Conservation (phyloP, 1,140 invertebrate genomes). For the Medauroidea extradentata region DNA sequence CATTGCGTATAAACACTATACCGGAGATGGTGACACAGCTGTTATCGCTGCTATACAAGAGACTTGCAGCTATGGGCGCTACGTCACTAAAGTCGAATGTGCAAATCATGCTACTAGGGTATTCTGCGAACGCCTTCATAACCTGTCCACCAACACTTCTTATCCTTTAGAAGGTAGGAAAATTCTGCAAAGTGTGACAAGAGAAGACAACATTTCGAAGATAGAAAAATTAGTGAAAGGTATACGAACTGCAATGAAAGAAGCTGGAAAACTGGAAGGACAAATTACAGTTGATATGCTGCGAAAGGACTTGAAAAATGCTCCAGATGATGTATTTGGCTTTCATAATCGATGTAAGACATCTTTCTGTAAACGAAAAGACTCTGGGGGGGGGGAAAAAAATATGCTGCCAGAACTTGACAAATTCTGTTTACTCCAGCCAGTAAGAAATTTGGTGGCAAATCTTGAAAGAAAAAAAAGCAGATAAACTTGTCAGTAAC, state of each 20-base stretch:
- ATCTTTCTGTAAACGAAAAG: constrained; percentile 2
- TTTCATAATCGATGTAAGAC: neutral
- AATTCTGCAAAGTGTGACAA: neutral
- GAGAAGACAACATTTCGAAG: neutral
- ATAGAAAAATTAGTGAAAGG: too few species aligned
- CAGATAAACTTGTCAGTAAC: neutral
- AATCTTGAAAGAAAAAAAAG: neutral
- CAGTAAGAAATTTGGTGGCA: neutral
- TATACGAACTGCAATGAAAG: too few species aligned
- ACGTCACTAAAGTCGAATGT: neutral
- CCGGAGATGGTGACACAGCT: too few species aligned
- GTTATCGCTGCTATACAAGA: too few species aligned
- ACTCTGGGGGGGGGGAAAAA: neutral
- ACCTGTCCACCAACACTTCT: neutral
- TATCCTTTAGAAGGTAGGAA: neutral
- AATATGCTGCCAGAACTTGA: neutral
- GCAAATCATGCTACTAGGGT: neutral
- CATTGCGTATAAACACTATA: constrained; percentile 1
- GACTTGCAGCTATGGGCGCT: neutral
- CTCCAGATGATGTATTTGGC: neutral
- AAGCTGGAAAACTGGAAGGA: too few species aligned
- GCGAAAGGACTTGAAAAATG: neutral
- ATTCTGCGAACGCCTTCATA: neutral
- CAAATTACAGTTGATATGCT: neutral
- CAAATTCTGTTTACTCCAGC: neutral